Base-by-base conservation (phyloP, 2,888 invertebrate genomes). In the Gonocerus acuteangulatus region DNA sequence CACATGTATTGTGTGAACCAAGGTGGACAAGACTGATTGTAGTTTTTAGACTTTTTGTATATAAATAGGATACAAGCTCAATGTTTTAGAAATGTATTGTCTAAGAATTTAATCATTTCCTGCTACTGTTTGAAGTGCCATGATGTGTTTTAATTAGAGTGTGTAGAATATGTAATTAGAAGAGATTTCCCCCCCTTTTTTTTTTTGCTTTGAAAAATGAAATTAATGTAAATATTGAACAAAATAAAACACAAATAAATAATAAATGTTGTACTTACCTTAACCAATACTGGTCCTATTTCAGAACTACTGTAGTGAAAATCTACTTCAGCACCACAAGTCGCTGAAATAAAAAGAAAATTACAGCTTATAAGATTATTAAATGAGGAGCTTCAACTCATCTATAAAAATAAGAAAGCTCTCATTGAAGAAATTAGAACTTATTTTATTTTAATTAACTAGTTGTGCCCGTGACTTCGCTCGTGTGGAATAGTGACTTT, bases 1-100 rank as follows among this genome's bases (percentile, higher is more conserved):
- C 34, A 45, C 15, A 47, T 57, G 45, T 22, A 27, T 57, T 27
- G 16, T 57, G 45, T 57, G 57, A 32, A 45, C 45, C 45, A 47
- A 32, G 13, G 9, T 47, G 57, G 57, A 57, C 45, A 57, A 57
- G 57, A 57, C 57, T 57, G 57, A 57, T 57, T 57, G 23, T 19
- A 57, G 57, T 57, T 57, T 56, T 57, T 45, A 45, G 57, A 18
- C 11, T 32, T 19, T 57, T 7, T 54, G 39, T 54, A 54, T 22
- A 42, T 54, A 42, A 6, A n/a, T 39, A n/a, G n/a, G 15, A 32
- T 44, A 32, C 42, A 57, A 57, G 57, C 57, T 57, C 57, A 57
- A 57, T 44, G 23, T 15, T 23, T 57, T 47, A 45, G 21, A 39
- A 39, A n/a, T 4, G 15, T n/a, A n/a, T n/a, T 3, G 4, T 54